Evolutionary conservation across 2,797 vertebrate genomes (phyloP), one percentile per base, ranked within the genome.

Genomic region (Gymnocypris eckloni): DNA sequence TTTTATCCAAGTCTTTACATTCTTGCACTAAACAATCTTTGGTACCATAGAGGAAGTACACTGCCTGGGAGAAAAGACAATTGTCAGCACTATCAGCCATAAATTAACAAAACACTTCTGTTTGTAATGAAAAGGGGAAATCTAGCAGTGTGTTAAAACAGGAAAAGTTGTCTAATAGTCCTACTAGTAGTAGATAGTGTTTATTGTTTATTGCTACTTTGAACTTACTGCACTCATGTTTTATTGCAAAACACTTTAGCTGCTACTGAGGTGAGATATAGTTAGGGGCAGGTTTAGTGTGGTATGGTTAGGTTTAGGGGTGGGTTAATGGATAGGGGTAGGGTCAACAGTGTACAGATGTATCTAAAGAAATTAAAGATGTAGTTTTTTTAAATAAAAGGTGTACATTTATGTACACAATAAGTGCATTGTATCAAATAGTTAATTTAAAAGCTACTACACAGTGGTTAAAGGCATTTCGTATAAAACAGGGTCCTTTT

Each of bases 11-110:
- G 90, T 99, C 97, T 93, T 99, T 99, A 94, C 98, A 99, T 94
- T 99, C 97, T 91, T 99, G 98, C 75, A 99, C 96, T 91, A 99
- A 95, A 92, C 98, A 99, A 90, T 99, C 98, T 96, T 96, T 99
- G 93, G 98, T 99, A 90, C 98, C 97, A 82, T 99, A 99, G 90
- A 99, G 97, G 93, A 99, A 97, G 93, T 98, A 99, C 50, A 99
- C 97, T 37, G 95, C 97, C 98, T 99, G 87, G 8, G 86, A 85
- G 7, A 82, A 61, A 71, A 66, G 6, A 80, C 13, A 39, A 86
- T 2, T 48, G 25, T 16, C n/a, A 72, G 45, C 20, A 39, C 6
- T 22, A 48, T 66, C 16, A 77, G 33, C 3, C 33, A 52, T 52
- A 13, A 0, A 52, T 67, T 66, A 20, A 45, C 16, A 73, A 59